Evolutionary conservation across 2,797 vertebrate species (phyloP).

Genomic region (Trachurus trachurus): DNA sequence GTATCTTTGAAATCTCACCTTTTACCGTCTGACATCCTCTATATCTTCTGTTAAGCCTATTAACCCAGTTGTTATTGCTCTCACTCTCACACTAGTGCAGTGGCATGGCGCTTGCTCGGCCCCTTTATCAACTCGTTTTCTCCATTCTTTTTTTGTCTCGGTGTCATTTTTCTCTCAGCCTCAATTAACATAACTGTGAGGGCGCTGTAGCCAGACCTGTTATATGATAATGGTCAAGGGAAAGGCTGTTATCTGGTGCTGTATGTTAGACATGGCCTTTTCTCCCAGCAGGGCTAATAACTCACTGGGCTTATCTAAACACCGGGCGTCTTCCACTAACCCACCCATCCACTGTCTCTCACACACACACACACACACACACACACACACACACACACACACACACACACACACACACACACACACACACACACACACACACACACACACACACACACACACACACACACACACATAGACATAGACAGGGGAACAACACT

Average conservation of each 20-base stretch:
- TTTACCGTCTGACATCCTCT: conserved; percentile 32
- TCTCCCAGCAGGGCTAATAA: conserved; percentile 58
- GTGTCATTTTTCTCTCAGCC: conserved; percentile 58
- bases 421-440: conserved; percentile 11
- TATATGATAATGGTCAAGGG: conserved; percentile 70
- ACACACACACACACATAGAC: conserved; percentile 15
- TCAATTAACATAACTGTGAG: conserved; percentile 69
- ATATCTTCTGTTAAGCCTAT: conserved; percentile 48
- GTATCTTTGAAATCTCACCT: conserved; percentile 40
- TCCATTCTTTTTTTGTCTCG: conserved; percentile 41
- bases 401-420: conserved; percentile 5
- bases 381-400: conserved; percentile 5
- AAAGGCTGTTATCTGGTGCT: conserved; percentile 64
- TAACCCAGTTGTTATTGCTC: conserved; percentile 38
- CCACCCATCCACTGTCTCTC: conserved; percentile 14
- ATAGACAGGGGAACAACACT: conserved; percentile 51
- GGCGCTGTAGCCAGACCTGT: conserved; percentile 53
- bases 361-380: background rate
- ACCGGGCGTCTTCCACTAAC: conserved; percentile 33
- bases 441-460: background rate
- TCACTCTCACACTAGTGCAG: conserved; percentile 15
- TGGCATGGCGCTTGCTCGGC: conserved; percentile 7
- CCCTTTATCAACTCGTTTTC: conserved; percentile 55
- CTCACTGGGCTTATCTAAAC: conserved; percentile 70
- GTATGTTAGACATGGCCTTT: conserved; percentile 65